Percentiles rank a stretch among this genome's conserved stretches.
phyloP scores from a whole-genome alignment of 2,113 vertebrate genomes.

The Leptodactylus fuscus region DNA sequence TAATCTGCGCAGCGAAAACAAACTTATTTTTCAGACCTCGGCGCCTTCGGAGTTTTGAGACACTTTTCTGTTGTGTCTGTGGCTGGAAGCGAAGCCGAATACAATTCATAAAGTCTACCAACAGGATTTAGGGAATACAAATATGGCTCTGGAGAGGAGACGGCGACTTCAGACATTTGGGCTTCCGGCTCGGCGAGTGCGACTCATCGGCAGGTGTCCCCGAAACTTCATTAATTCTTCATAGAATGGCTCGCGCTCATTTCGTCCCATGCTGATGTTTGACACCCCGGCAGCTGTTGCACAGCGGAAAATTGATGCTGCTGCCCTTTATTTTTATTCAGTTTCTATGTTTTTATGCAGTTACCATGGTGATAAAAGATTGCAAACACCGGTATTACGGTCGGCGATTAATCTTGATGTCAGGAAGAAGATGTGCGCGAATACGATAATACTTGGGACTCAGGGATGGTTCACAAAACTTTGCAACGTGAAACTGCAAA shows the following conservation, averaged over 20 bases:
- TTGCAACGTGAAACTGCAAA: background rate
- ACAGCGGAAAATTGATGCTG: constrained; percentile 28
- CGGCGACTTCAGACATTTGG: background rate
- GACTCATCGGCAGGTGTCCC: constrained; percentile 15
- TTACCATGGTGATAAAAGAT: constrained; percentile 42
- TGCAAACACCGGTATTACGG: constrained; percentile 5
- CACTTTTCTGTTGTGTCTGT: background rate
- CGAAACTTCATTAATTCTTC: constrained; percentile 48
- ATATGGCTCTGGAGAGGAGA: background rate
- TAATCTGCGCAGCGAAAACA: background rate
- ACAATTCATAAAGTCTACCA: background rate
- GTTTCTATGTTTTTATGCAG: background rate
- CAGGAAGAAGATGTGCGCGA: background rate
- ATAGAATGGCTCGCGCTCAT: constrained; percentile 12
- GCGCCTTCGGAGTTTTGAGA: background rate
- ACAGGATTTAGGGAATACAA: constrained; percentile 14
- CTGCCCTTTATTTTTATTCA: constrained; percentile 44
- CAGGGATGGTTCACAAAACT: background rate
- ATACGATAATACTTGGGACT: background rate
- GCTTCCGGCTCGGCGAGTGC: background rate
- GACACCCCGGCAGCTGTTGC: constrained; percentile 50
- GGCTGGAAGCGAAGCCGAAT: background rate
- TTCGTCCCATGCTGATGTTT: constrained; percentile 51
- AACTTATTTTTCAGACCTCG: background rate
- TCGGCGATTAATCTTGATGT: constrained; percentile 42